Evolutionary conservation across 1,140 invertebrate genomes (phyloP).

Genomic region (Musca domestica): DNA sequence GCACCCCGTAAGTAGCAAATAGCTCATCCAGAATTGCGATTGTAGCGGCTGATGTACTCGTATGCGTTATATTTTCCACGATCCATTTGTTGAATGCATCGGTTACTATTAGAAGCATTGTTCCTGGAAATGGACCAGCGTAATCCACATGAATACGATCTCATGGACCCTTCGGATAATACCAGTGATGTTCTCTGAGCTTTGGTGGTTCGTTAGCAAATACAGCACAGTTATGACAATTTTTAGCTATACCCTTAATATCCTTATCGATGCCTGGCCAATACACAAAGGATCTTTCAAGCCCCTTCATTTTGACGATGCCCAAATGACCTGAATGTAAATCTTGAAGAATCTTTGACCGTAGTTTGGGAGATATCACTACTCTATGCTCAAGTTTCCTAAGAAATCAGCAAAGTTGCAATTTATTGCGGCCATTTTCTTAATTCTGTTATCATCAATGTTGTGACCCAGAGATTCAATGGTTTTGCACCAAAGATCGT

Average conservation of each 20-base stretch:
- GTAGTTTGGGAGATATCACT: no score
- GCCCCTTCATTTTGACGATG: conserved; percentile 53
- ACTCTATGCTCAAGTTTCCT: not conserved
- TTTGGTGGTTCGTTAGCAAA: no score
- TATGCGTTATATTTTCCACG: not conserved
- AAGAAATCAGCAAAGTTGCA: not conserved
- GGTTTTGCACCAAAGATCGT: no score
- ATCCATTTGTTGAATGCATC: conserved; percentile 27
- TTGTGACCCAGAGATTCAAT: not conserved
- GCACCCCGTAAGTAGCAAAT: not conserved
- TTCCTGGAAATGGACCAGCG: conserved; percentile 22
- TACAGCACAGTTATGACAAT: no score
- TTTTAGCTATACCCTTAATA: no score
- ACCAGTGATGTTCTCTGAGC: not conserved
- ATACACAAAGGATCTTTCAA: conserved; percentile 24
- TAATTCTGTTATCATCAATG: not conserved
- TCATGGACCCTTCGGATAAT: not conserved
- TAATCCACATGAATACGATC: conserved; percentile 22
- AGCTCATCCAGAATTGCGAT: conserved; percentile 19
- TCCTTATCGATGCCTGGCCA: no score
- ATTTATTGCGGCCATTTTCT: not conserved
- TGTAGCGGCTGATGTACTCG: conserved; percentile 25
- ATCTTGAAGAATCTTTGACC: no score
- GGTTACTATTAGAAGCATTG: conserved; percentile 11
- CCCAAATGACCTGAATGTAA: no score